Conservation (phyloP, 37 sponge, comb jelly and placozoan genomes). For the Oopsacas minuta region DNA sequence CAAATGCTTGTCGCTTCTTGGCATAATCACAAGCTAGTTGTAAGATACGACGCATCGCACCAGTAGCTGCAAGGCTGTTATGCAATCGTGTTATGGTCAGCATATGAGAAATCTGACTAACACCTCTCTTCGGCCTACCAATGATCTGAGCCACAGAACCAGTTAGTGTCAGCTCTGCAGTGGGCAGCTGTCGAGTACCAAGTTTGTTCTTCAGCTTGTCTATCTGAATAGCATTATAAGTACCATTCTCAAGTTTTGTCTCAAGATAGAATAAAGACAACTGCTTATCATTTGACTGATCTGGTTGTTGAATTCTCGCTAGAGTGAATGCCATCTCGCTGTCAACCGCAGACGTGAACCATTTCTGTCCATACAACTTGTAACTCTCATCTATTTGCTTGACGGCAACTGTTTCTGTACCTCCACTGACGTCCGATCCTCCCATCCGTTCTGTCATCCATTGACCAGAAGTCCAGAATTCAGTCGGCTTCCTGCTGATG, state of each 20-base stretch:
- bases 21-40: slow-evolving; percentile 59
- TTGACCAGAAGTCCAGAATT: slow-evolving; percentile 96
- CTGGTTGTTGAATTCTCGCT: slow-evolving; percentile 33
- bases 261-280: slow-evolving; percentile 70
- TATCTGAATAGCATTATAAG: slow-evolving; percentile 33
- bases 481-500: slow-evolving; percentile 35
- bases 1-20: slow-evolving; percentile 55
- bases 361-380: slow-evolving; percentile 77
- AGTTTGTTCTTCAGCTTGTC: slow-evolving; percentile 76
- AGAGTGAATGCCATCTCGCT: slow-evolving; percentile 76
- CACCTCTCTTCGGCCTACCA: slow-evolving; percentile 42
- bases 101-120: slow-evolving; percentile 60
- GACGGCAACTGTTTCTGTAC: slow-evolving; percentile 63
- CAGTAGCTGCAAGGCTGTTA: slow-evolving; percentile 58
- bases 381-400: slow-evolving; percentile 29
- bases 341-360: slow-evolving; percentile 94
- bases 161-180: slow-evolving; percentile 77
- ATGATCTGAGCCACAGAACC: slow-evolving; percentile 52
- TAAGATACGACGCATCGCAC: slow-evolving; percentile 56
- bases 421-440: slow-evolving; percentile 88
- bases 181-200: slow-evolving; percentile 90
- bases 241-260: slow-evolving; percentile 29
- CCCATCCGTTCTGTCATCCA: slow-evolving; percentile 96
- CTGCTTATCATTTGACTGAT: neutral
- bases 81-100: slow-evolving; percentile 77